These are phyloP conservation scores for Phrynocephalus versicolor DNA, from an alignment of 2,113 vertebrate genomes.

Conservation along the genomic window DNA sequence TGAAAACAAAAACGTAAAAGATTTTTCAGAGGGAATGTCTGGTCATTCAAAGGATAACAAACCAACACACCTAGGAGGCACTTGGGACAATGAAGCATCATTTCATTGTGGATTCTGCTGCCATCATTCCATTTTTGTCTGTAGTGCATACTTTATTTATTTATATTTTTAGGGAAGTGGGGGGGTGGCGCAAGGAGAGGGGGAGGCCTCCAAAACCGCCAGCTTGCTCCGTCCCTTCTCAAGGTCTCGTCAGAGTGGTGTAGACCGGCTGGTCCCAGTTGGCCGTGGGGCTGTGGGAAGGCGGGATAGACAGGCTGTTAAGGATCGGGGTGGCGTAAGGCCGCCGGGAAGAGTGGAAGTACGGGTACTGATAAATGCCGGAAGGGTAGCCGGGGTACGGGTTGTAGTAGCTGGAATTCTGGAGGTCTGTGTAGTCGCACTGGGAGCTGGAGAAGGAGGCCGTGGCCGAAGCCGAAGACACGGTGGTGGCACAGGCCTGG, in stretches of 20 bases:
- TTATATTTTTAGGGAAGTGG: too few relatives aligned
- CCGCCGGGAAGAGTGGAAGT: constrained; percentile 92
- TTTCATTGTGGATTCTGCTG: constrained; percentile 7
- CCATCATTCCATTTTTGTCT: constrained; percentile 42
- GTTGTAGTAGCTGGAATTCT: constrained; percentile 90
- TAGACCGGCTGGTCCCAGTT: constrained; percentile 98
- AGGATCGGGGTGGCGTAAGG: constrained; percentile 90
- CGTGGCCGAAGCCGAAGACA: constrained; percentile 69
- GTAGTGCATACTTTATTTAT: constrained; percentile 59
- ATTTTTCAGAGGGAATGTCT: constrained; percentile 30
- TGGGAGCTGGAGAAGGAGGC: constrained; percentile 85
- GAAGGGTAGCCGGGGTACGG: constrained; percentile 91
- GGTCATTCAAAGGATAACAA: constrained; percentile 1
- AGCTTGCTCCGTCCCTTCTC: constrained; percentile 28
- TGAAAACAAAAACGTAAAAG: constrained; percentile 43
- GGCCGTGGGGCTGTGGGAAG: constrained; percentile 88
- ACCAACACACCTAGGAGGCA: constrained; percentile 82
- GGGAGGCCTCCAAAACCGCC: constrained; percentile 59
- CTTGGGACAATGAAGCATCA: constrained; percentile 71
- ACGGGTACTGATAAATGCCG: constrained; percentile 92
- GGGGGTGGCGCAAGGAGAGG: neutral
- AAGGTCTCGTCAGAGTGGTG: constrained; percentile 93
- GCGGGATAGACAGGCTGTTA: constrained; percentile 88
- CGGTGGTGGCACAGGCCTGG: constrained; percentile 82
- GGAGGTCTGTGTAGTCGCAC: constrained; percentile 96